Percentiles rank a stretch among this genome's conserved stretches.
phyloP scores from a whole-genome alignment of 2,888 invertebrate genomes.

The Leptopilina drosophilae region DNA sequence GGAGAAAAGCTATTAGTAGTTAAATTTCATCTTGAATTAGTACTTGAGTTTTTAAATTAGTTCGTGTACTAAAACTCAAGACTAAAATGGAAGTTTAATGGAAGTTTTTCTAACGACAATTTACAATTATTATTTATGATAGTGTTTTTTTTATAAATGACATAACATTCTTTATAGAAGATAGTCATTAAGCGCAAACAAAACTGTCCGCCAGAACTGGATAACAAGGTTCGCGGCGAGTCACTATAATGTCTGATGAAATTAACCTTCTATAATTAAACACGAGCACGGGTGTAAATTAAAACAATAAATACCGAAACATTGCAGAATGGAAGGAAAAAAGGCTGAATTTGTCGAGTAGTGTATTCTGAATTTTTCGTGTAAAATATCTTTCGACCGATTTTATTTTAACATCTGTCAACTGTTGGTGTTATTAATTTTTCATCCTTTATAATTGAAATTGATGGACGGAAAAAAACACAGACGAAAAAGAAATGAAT shows the following conservation, averaged over 20 bases:
- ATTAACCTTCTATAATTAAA: slow-evolving; percentile 76
- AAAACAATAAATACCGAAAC: slow-evolving; percentile 73
- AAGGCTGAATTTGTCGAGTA: slow-evolving; percentile 50
- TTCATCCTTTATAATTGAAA: neutral
- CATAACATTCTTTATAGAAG: neutral
- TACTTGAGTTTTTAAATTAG: too few species aligned
- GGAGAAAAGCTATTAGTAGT: too few species aligned
- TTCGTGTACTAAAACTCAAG: too few species aligned
- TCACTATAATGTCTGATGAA: slow-evolving; percentile 58
- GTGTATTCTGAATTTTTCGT: slow-evolving; percentile 46
- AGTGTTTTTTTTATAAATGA: neutral
- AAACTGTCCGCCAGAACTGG: slow-evolving; percentile 49
- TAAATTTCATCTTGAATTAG: too few species aligned
- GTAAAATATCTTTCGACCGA: neutral
- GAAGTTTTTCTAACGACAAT: too few species aligned
- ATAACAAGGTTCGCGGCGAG: slow-evolving; percentile 47
- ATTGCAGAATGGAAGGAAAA: slow-evolving; percentile 53
- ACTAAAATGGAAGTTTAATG: too few species aligned
- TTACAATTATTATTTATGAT: too few species aligned
- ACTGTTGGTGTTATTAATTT: neutral
- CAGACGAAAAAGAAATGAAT: too few species aligned
- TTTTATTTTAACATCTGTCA: neutral
- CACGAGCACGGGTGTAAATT: slow-evolving; percentile 69
- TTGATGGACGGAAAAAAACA: too few species aligned
- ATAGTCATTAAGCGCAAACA: slow-evolving; percentile 51